Conservation (phyloP, 2,113 vertebrate genomes). For the Ammodytes marinus region DNA sequence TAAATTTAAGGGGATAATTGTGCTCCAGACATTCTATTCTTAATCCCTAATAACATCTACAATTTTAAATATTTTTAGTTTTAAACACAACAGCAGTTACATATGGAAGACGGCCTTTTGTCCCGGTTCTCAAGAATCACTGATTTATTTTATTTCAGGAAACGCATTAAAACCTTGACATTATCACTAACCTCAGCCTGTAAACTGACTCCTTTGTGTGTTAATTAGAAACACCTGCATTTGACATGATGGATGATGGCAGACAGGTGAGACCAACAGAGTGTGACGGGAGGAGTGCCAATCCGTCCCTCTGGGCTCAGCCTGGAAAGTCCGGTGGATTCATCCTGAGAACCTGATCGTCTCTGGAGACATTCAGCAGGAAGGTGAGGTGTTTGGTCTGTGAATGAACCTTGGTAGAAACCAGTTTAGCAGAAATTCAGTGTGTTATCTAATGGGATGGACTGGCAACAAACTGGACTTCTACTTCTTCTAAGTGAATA, state of each 20-base stretch:
- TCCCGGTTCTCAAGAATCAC: neutral
- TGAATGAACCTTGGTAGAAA: neutral
- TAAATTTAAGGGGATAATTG: too few relatives aligned
- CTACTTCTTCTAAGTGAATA: neutral
- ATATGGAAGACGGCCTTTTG: too few relatives aligned
- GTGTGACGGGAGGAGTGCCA: slow-evolving; percentile 43
- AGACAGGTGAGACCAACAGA: slow-evolving; percentile 65
- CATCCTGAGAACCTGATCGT: slow-evolving; percentile 58
- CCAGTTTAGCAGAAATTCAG: neutral
- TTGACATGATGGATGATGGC: slow-evolving; percentile 57
- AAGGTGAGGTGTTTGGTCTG: neutral
- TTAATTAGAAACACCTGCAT: slow-evolving; percentile 53
- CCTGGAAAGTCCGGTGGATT: slow-evolving; percentile 85
- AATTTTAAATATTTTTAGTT: too few relatives aligned
- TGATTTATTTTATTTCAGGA: neutral
- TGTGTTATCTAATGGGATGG: neutral
- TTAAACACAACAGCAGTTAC: too few relatives aligned
- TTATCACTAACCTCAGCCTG: slow-evolving; percentile 17
- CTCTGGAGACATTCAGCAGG: slow-evolving; percentile 44
- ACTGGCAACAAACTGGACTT: neutral
- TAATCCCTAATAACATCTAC: too few relatives aligned
- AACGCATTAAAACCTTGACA: slow-evolving; percentile 3
- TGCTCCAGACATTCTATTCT: too few relatives aligned
- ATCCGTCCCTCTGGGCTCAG: slow-evolving; percentile 26
- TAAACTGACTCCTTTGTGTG: slow-evolving; percentile 19